Percentiles rank a stretch among this genome's conserved stretches.
Evolutionary conservation across 2,888 invertebrate species (phyloP).

Genomic region (Drosophila paranaensis): DNA sequence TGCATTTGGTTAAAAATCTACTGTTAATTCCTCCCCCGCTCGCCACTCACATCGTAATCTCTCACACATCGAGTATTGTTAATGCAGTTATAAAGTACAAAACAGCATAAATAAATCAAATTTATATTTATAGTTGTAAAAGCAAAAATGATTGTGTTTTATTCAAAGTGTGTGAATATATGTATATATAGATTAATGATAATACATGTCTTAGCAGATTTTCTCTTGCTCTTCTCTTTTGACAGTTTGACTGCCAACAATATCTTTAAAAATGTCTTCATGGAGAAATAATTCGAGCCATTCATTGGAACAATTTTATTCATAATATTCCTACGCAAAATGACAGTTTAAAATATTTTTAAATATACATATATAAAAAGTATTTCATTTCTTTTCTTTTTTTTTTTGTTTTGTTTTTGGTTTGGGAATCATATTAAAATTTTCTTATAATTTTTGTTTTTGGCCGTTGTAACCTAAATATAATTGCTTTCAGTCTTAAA

Average conservation of each 20-base stretch:
- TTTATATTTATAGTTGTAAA: constrained; percentile 58
- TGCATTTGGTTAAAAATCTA: constrained; percentile 50
- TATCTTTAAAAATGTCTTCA: constrained; percentile 33
- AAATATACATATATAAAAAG: constrained; percentile 27
- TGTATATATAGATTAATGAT: constrained; percentile 33
- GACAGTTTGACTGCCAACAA: constrained; percentile 66
- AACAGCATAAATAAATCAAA: constrained; percentile 54
- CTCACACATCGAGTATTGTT: constrained; percentile 59
- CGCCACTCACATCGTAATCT: constrained; percentile 57
- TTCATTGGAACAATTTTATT: not conserved
- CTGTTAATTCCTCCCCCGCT: constrained; percentile 23
- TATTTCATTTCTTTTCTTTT: constrained; percentile 36
- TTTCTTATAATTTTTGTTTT: constrained; percentile 29
- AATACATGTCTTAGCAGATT: constrained; percentile 49
- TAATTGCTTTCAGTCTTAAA: constrained; percentile 66
- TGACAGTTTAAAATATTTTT: constrained; percentile 17
- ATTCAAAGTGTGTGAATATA: constrained; percentile 58
- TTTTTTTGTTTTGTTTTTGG: constrained; percentile 50
- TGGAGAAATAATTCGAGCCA: constrained; percentile 8
- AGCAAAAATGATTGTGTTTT: constrained; percentile 52
- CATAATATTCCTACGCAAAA: constrained; percentile 20
- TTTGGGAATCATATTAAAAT: constrained; percentile 54
- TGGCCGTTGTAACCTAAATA: constrained; percentile 48
- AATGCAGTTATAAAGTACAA: constrained; percentile 64
- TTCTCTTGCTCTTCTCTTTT: not conserved